Base-by-base conservation (phyloP, 1,140 invertebrate species). In the Drosophila lini region DNA sequence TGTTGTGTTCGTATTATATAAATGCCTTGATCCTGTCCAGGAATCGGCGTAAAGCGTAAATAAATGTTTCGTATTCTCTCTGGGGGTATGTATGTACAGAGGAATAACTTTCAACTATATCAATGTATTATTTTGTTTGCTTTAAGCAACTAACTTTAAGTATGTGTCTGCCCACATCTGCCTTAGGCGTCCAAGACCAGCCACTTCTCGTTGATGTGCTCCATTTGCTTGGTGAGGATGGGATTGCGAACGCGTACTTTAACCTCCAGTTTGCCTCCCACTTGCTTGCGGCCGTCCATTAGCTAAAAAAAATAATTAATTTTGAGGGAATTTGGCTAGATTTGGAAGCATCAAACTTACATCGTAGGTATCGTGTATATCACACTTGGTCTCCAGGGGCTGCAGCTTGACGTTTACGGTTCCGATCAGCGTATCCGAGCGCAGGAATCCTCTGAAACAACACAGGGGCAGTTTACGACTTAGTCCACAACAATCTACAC, bases 151-250 rank as follows among this genome's bases (percentile, higher is more conserved):
- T 38, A 36, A 59, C 11, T 40, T 38, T 44, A 15, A 32, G 42
- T 60, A 13, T 38, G 19, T 36, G 32, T 4, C 48, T 10, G 15
- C 50, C 42, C 8, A 10, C 32, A 28, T 76, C 38, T 78, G 50
- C 63, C 60, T 45, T 80, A 62, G 53, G 81, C 69, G 93, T 96
- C 95, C 41, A 97, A 94, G 48, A 97, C 95, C 1, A 99, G 94
- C 98, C 98, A 99, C 92, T 98, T 98, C 88, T 99, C 97, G 40
- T 96, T 96, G 13, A 97, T 95, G 91, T 97, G 95, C 86, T 98
- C 97, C 1, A 99, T 95, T 93, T 99, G 97, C 82, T 98, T 98
- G 7, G 95, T 95, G 28, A 97, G 92, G 41, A 99, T 95, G 3
- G 98, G 98, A 92, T 98, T 97, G 42, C 98, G 94, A n/a, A 99